Evolutionary conservation across 1,140 invertebrate genomes (phyloP), one percentile per base, ranked within the genome.

Genomic region (Drosophila parabipectinata): DNA sequence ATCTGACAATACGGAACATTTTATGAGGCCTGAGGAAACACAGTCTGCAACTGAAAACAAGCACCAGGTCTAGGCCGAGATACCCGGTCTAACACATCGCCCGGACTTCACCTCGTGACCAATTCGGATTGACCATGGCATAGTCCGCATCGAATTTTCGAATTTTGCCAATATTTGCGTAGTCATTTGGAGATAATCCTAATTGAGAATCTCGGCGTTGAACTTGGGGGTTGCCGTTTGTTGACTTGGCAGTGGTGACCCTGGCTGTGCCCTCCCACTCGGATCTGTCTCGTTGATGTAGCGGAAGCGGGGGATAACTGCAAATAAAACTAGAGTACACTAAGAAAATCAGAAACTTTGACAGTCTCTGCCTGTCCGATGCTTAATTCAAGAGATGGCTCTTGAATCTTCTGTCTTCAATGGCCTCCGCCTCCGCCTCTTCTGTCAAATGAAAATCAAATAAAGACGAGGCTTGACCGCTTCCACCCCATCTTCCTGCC

Each of bases 111-210:
- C 73, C 47, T 62, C 63, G 79, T 62, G 64, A 52, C 72, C 57
- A 60, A 82, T 82, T 63, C 68, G 80, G 55, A 55, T 28, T 15
- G 67, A 30, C 57, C 69, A 60, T 61, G 48, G 48, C 61, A 56
- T 55, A 62, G 71, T 68, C 67, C 64, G 79, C 55, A 77, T 55
- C 83, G 76, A 88, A 88, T 88, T 88, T 88, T 79, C 84, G 64
- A 88, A 83, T 88, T 88, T 79, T 60, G 84, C 73, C 82, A 90
- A 90, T 90, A 90, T 90, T 90, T 90, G 83, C 79, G 74, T 87
- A 90, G 88, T 83, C 87, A 90, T 84, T 90, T 68, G 66, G 64
- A 90, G 88, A 90, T 90, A 90, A 90, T 90, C 88, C 87, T 88
- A 90, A 90, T 90, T 90, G 88, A 77, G 88, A 90, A 90, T 90